Evolutionary conservation across 2,888 invertebrate species (phyloP), one percentile per base, ranked within the genome.

Genomic region (Tenthredo livida): DNA sequence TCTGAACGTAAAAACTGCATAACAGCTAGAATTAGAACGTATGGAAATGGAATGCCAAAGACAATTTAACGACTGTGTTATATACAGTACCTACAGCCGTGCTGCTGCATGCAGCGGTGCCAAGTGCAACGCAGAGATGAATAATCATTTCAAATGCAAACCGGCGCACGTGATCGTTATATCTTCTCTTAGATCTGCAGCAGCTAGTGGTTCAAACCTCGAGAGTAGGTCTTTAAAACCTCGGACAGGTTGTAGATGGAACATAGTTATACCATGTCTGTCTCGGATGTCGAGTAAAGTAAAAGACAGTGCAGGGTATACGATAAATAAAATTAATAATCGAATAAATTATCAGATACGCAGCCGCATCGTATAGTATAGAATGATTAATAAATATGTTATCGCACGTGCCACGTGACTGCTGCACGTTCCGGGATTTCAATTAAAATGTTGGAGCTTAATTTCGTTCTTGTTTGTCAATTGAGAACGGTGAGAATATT

Each of bases 131-230:
- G 25, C 0, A 21, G 58, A 58, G 21, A 25, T 61, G 25, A 61
- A 25, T 25, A 61, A 54, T 54, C 54, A 54, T 54, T n/a, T 17
- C n/a, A n/a, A 54, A 54, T 54, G n/a, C 54, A n/a, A 54, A 54
- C 54, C 54, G 17, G 47, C 54, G 47, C 47, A 6, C 7, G 54
- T 61, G 61, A 61, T 61, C 61, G 61, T 61, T 61, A 61, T 61
- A 61, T 61, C 61, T 61, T 61, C 61, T 61, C 61, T 29, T 29
- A 29, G 61, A 61, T 61, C 61, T 61, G 61, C 29, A 29, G 29
- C 61, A 12, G 61, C 54, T n/a, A n/a, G 54, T n/a, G 2, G 7
- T 54, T 54, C n/a, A 54, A 54, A 54, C n/a, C 54, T n/a, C 61
- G 25, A 25, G 61, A 61, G 61, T 61, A 6, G 54, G n/a, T 54